Percentiles rank a stretch among this genome's conserved stretches.
Evolutionary conservation across 2,113 vertebrate species (phyloP).

Genomic region (Semicossyphus pulcher): DNA sequence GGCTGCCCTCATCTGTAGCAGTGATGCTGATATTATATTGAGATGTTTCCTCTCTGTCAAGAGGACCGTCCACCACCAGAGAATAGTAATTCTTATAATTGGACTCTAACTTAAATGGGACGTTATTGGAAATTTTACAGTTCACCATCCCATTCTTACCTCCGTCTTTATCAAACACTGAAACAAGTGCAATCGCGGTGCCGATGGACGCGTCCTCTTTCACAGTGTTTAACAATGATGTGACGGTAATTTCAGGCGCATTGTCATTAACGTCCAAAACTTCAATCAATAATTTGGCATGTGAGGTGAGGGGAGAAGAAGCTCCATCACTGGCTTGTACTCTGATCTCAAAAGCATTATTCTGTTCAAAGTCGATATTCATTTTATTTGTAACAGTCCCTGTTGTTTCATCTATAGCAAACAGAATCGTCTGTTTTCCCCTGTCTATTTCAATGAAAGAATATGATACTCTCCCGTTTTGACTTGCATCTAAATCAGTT

Average conservation of each 20-base stretch:
- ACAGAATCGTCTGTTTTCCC: constrained; percentile 79
- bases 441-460: constrained; percentile 81
- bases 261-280: constrained; percentile 84
- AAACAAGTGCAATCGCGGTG: constrained; percentile 88
- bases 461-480: constrained; percentile 85
- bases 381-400: constrained; percentile 53
- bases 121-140: constrained; percentile 70
- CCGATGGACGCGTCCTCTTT: constrained; percentile 83
- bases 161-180: constrained; percentile 83
- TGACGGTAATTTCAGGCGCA: constrained; percentile 78
- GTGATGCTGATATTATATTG: constrained; percentile 85
- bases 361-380: no score
- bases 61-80: constrained; percentile 80
- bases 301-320: constrained; percentile 73
- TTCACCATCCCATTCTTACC: constrained; percentile 83
- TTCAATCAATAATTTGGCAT: constrained; percentile 86
- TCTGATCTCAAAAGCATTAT: constrained; percentile 83
- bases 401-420: constrained; percentile 66
- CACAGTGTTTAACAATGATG: constrained; percentile 81
- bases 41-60: constrained; percentile 85
- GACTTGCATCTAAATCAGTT: constrained; percentile 87
- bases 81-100: constrained; percentile 85
- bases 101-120: constrained; percentile 79
- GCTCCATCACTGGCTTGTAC: constrained; percentile 88
- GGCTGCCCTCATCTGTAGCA: constrained; percentile 86